Base-by-base conservation (phyloP, 2,797 vertebrate genomes). In the Alosa sapidissima region DNA sequence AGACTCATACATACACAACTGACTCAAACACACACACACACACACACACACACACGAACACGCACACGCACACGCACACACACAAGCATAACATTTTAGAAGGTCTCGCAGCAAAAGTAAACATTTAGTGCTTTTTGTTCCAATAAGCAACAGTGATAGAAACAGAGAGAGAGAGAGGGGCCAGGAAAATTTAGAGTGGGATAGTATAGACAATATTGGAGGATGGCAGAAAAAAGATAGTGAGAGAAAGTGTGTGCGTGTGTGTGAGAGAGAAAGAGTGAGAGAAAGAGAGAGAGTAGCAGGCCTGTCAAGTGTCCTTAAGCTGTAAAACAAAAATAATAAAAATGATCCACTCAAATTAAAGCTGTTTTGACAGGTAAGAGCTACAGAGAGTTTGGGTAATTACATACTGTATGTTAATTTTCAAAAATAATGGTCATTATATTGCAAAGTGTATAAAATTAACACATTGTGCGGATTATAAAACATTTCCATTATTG, bases 391-490 rank as follows among this genome's bases (percentile, higher is more conserved):
- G 41, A 78, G 72, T 78, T 78, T 78, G 72, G 72, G 72, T 78
- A 45, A 78, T 78, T 47, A 78, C 72, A 19, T 78, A 47, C 41
- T 78, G 72, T 78, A 78, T n/a, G 72, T 78, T 45, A 47, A 84
- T 82, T 83, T 75, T 88, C 86, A 88, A 86, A 88, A 92, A 86
- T 85, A 86, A 81, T 81, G 85, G 88, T 68, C 81, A 82, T 88
- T 78, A 68, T 88, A 88, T 87, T 89, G 89, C 85, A 89, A 52
- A 85, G 48, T 33, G 81, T 86, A 81, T 45, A 87, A 91, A 82
- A 86, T 91, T 88, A 93, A 92, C 87, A 55, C 88, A 91, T 84
- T 93, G 94, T 94, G 92, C 92, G 94, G 92, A 91, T 94, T 90
- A 92, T 91, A 91, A 90, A 92, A 91, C 91, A 89, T 91, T 91